Evolutionary conservation across 2,797 vertebrate genomes (phyloP), one percentile per base, ranked within the genome.

Genomic region (Ctenopoma multispine): DNA sequence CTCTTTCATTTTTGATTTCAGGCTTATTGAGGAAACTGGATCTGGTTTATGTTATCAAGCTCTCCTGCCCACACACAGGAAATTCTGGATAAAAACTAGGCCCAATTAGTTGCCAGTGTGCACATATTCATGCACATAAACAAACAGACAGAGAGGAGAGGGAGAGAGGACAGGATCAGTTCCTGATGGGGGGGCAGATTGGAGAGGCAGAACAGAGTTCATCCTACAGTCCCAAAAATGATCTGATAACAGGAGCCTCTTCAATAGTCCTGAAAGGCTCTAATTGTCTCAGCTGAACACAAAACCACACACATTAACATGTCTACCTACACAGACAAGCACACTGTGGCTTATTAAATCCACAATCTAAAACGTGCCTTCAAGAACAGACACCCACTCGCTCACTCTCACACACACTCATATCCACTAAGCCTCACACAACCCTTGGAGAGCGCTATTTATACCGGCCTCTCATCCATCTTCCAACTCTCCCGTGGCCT

Each of bases 101-200:
- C 70, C 83, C 60, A 77, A 86, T 88, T 81, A 86, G 75, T 50
- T 69, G 76, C 69, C 69, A 43, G 47, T 68, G 69, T 63, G 46
- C 49, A 67, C 63, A 80, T 63, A 85, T 66, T 56, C 54, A 77
- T 75, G 54, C 59, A 51, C 48, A 69, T 62, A 75, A 79, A 86
- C 49, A 80, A 50, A 79, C 36, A 81, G 21, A 57, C 17, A 59
- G 29, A 67, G 29, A 71, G 41, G 46, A 36, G 38, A 23, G 34
- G 38, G 44, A 55, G 40, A 12, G 63, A 24, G 36, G 11, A 58
- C 21, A 31, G 78, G 53, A 66, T 84, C 13, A 20, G 79, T 81
- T 87, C 91, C 83, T 87, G 88, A 85, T 93, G 92, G 85, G 90
- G 72, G 82, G 90, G 84, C 93, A 93, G 93, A 91, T 86, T 89